Conservation (phyloP, 2,888 invertebrate genomes). For the Tubulanus polymorphus region DNA sequence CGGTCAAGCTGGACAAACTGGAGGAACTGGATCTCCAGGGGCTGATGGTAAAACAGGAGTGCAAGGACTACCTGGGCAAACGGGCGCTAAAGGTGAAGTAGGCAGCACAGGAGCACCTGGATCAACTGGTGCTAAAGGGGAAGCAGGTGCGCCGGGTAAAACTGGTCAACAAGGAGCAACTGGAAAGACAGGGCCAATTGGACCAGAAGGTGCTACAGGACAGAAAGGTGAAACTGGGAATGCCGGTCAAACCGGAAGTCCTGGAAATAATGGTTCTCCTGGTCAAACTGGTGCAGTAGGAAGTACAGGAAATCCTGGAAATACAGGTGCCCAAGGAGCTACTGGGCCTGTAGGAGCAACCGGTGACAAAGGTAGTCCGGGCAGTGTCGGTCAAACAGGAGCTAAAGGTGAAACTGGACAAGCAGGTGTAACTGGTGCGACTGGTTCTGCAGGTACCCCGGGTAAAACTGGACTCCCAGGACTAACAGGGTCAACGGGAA, state of each 20-base stretch:
- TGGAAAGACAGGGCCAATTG: background rate
- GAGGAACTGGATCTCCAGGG: too few species aligned
- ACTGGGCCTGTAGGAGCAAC: conserved; percentile 68
- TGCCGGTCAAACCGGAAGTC: conserved; percentile 67
- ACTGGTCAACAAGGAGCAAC: background rate
- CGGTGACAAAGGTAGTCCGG: conserved; percentile 13
- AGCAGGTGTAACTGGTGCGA: conserved; percentile 9
- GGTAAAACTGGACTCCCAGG: conserved; percentile 6
- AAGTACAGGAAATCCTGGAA: conserved; percentile 58
- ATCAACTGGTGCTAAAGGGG: background rate
- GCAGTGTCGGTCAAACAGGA: background rate
- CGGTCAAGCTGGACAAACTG: background rate
- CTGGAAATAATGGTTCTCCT: conserved; percentile 26
- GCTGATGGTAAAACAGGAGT: background rate
- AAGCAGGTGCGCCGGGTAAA: background rate
- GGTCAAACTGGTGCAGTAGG: conserved; percentile 71
- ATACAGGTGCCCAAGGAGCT: conserved; percentile 46
- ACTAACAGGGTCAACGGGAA: conserved; percentile 2
- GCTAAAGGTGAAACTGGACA: conserved; percentile 15
- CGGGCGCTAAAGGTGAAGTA: background rate
- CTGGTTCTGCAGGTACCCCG: conserved; percentile 11
- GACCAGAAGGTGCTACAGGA: conserved; percentile 7
- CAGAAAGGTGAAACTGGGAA: conserved; percentile 65
- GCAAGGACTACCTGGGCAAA: background rate
- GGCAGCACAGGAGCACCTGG: background rate